A percentile compares a stretch with the other conserved stretches of the same genome.
phyloP scores from a whole-genome alignment of 2,113 vertebrate species.

The Grantiella picta region DNA sequence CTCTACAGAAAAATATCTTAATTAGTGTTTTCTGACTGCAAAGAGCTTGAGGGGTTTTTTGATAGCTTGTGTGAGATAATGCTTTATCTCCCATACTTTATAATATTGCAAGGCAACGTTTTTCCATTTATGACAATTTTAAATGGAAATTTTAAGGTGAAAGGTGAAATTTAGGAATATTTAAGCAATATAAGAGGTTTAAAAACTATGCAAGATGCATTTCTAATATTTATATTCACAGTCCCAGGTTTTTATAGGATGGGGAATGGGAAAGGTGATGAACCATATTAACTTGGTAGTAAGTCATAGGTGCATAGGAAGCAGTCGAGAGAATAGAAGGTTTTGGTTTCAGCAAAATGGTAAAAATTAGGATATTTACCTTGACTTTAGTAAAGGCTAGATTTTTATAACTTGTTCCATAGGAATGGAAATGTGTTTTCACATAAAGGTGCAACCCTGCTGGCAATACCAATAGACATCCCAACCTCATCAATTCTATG shows the following conservation, averaged over 20 bases:
- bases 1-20: background rate
- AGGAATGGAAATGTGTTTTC: background rate
- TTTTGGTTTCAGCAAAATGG: background rate
- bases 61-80: background rate
- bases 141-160: background rate
- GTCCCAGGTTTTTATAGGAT: background rate
- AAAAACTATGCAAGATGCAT: accelerated
- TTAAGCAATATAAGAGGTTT: background rate
- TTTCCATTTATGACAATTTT: background rate
- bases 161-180: background rate
- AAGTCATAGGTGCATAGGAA: background rate
- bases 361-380: background rate
- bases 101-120: background rate
- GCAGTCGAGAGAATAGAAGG: background rate
- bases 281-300: background rate
- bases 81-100: background rate
- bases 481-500: background rate
- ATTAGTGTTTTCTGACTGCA: background rate
- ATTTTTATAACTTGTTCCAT: background rate
- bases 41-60: background rate
- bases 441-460: background rate
- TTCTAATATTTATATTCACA: background rate
- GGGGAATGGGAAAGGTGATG: background rate
- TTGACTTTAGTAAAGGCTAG: background rate
- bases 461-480: background rate